Evolutionary conservation across 1,140 invertebrate species (phyloP).

Genomic region (Bombus balteatus): DNA sequence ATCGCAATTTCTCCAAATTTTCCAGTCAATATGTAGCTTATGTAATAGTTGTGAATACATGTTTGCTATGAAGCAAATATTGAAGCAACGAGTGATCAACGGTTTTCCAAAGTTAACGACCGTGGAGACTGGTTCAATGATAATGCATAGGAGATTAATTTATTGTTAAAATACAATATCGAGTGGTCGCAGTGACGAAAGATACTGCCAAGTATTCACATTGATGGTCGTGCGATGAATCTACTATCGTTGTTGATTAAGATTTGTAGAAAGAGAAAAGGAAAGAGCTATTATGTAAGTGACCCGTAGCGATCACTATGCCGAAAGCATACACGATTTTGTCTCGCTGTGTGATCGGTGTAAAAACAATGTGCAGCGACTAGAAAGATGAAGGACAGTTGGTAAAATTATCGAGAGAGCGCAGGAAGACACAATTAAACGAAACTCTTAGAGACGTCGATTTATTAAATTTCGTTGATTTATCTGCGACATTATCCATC

Average conservation of each 20-base stretch:
- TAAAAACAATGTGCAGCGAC: background rate
- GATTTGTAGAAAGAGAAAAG: background rate
- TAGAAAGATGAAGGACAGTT: background rate
- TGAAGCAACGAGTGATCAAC: background rate
- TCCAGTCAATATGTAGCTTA: too few species aligned
- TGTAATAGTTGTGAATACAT: too few species aligned
- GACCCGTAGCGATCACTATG: too few species aligned
- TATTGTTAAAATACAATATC: background rate
- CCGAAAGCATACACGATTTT: background rate
- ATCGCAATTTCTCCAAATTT: background rate
- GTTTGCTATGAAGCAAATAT: background rate
- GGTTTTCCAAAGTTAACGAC: background rate
- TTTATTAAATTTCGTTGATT: slow-evolving; percentile 79
- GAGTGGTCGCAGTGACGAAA: background rate
- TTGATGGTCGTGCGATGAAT: background rate
- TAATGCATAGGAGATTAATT: background rate
- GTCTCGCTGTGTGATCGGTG: background rate
- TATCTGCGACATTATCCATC: slow-evolving; percentile 78
- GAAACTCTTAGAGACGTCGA: slow-evolving; percentile 65
- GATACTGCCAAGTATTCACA: background rate
- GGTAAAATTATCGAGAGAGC: background rate
- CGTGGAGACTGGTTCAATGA: background rate
- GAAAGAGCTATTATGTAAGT: background rate
- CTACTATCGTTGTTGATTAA: background rate
- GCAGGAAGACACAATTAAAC: slow-evolving; percentile 15